phyloP scores from a whole-genome alignment of 92 coral and sea anemone genomes.

The Metridium senile region DNA sequence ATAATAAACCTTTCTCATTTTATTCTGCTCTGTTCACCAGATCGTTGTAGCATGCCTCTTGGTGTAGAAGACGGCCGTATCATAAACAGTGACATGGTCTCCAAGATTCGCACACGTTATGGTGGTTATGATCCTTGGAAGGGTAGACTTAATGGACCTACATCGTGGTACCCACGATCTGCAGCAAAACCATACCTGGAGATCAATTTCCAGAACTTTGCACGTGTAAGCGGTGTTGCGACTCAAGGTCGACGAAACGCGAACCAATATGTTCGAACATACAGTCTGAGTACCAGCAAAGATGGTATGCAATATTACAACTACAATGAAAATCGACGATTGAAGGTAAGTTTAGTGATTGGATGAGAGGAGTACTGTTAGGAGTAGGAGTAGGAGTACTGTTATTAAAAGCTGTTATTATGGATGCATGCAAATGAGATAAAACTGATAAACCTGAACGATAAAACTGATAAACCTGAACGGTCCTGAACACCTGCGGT shows the following conservation, averaged over 20 bases:
- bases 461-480: no score
- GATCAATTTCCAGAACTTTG: slow-evolving; percentile 33
- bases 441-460: no score
- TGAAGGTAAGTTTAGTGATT: slow-evolving; percentile 51
- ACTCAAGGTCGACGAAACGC: slow-evolving; percentile 44
- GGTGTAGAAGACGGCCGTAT: slow-evolving; percentile 74
- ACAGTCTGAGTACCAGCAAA: slow-evolving; percentile 18
- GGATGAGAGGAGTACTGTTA: no score
- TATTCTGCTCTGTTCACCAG: slow-evolving; percentile 14
- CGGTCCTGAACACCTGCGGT: no score
- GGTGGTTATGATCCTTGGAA: slow-evolving; percentile 61
- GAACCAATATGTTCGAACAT: slow-evolving; percentile 39
- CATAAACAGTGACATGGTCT: slow-evolving; percentile 58
- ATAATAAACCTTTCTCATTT: neutral
- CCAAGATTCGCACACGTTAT: slow-evolving; percentile 45
- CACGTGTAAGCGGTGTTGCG: slow-evolving; percentile 28
- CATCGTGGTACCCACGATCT: slow-evolving; percentile 62
- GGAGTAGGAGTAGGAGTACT: no score
- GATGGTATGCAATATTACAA: slow-evolving; percentile 50
- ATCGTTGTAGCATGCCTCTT: slow-evolving; percentile 69
- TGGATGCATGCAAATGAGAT: no score
- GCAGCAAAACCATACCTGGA: slow-evolving; percentile 50
- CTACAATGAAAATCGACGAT: slow-evolving; percentile 43
- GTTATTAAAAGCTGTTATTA: no score
- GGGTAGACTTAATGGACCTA: slow-evolving; percentile 52